Evolutionary conservation across 2,113 vertebrate species (phyloP).

Genomic region (Tragelaphus imberbis): DNA sequence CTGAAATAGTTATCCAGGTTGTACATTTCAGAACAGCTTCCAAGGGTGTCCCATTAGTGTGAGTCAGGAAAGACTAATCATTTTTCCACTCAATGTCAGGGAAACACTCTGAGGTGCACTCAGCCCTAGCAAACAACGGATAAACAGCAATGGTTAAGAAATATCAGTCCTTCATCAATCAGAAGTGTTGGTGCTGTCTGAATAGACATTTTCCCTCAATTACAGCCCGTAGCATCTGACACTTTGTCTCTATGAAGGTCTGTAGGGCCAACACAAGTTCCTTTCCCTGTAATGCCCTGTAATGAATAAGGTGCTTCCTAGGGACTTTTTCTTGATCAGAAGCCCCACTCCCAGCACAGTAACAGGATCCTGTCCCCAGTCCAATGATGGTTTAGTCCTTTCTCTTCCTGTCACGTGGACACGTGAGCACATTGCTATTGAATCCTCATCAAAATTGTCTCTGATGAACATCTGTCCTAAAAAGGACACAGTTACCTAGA

Average conservation of each 20-base stretch:
- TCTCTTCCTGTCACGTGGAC: neutral
- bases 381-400: neutral
- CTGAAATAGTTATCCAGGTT: no score
- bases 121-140: no score
- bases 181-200: neutral
- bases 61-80: no score
- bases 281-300: neutral
- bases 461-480: neutral
- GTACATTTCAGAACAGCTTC: no score
- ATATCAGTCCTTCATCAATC: no score
- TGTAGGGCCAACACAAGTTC: neutral
- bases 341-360: accelerated
- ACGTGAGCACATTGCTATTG: no score
- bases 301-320: neutral
- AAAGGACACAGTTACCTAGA: neutral
- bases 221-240: accelerated
- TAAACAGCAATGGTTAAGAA: no score
- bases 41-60: no score
- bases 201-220: neutral
- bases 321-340: neutral
- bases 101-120: no score
- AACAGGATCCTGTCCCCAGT: neutral
- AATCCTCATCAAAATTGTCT: neutral
- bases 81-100: no score
- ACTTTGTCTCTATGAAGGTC: neutral